Base-by-base conservation (phyloP, 92 coral and sea anemone species). In the Zoanthus gigantus region DNA sequence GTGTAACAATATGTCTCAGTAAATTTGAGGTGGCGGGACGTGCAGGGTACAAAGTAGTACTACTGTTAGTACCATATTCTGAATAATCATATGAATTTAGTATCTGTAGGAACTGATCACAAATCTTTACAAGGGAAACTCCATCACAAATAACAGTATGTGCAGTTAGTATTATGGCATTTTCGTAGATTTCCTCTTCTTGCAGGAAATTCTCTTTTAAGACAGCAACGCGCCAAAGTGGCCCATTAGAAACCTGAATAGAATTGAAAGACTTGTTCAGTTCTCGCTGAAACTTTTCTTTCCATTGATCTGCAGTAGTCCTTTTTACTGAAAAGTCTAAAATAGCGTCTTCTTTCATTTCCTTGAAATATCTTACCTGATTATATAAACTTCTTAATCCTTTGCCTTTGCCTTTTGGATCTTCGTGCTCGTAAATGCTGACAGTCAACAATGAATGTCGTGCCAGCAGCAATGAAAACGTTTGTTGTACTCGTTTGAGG, bases 141-240 rank as follows among this genome's bases (percentile, higher is more conserved):
- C 71, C 92, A 82, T 95, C 96, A 50, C 94, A 92, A 29, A 95
- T 84, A 32, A 85, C 84, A 32, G 83, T 79, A 77, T 95, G 98
- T 0, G 87, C 86, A 5, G 94, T 89, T 54, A 95, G 83, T 18
- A 95, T 86, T 75, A 95, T 80, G 18, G 98, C 84, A 60, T 95
- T 94, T 44, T 83, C 85, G 84, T 91, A 95, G 46, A 46, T 77
- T 90, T 84, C 92, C 79, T 89, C 93, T 80, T 67, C 68, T 50
- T 86, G 81, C 32, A 93, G 85, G 77, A 87, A 95, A 72, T 93
- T 92, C 90, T 93, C 98, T n/a, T 81, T 81, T 44, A 81, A 67
- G 45, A 81, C 46, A 14, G 85, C 85, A 29, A 81, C 76, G 31
- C 85, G 76, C 74, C 74, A 81, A 47, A 81, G 85, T 7, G 85